Percentiles rank a stretch among this genome's conserved stretches.
phyloP scores from a whole-genome alignment of 1,140 invertebrate species.

The Dysdera silvatica region DNA sequence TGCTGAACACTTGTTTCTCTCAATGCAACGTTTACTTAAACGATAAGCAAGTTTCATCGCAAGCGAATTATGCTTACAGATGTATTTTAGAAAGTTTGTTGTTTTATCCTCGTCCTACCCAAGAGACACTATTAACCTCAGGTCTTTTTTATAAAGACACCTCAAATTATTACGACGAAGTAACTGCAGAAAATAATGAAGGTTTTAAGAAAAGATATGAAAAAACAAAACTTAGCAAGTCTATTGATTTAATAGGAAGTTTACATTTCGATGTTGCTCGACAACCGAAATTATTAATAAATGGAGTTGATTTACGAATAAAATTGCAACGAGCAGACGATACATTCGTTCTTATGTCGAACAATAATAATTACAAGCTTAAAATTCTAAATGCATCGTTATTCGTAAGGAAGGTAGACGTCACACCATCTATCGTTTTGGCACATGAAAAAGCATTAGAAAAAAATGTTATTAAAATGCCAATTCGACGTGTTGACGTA shows the following conservation, averaged over 20 bases:
- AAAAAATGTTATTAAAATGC: slow-evolving; percentile 6
- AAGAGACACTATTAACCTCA: slow-evolving; percentile 1
- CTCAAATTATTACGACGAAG: background rate
- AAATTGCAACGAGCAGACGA: slow-evolving; percentile 6
- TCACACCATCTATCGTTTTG: slow-evolving; percentile 4
- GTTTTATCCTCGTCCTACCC: background rate
- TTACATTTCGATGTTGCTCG: slow-evolving; percentile 4
- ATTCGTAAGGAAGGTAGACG: slow-evolving; percentile 5
- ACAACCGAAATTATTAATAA: slow-evolving; percentile 7
- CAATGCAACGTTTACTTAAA: slow-evolving; percentile 4
- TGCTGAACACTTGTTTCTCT: slow-evolving; percentile 7
- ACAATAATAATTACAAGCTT: background rate
- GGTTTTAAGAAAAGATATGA: background rate
- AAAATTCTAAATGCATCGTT: background rate
- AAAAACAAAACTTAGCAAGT: background rate
- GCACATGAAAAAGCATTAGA: slow-evolving; percentile 12
- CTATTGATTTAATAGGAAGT: background rate
- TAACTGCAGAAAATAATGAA: background rate
- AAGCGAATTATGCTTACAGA: slow-evolving; percentile 2
- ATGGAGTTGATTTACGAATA: background rate
- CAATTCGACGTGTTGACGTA: background rate
- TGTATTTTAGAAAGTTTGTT: background rate
- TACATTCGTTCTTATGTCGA: slow-evolving; percentile 1
- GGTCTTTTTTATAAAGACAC: background rate
- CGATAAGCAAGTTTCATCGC: background rate